Base-by-base conservation (phyloP, 2,113 vertebrate species). In the Mungos mungo region DNA sequence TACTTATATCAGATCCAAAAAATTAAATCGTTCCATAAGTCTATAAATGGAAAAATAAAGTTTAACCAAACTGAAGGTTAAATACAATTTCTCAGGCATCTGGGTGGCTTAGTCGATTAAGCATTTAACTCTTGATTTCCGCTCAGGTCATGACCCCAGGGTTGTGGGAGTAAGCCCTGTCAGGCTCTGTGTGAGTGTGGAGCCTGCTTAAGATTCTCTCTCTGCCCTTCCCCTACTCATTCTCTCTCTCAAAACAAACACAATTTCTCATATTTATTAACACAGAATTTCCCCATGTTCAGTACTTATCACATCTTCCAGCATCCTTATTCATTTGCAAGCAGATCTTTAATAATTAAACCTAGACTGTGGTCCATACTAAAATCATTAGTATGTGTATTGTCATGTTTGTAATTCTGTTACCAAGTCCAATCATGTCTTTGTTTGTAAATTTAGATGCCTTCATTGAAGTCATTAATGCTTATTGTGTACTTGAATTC, bases 331-430 rank as follows among this genome's bases (percentile, higher is more conserved):
- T 72, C 14, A 72, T 68, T 84, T 88, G 13, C 13, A 88, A 92
- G 74, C 63, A 68, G 15, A 93, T 83, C 38, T 95, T 88, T 38
- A 72, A 83, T 82, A 94, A 96, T 66, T 71, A 95, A 90, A 72
- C 18, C 50, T 85, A 38, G 35, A 79, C 27, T 77, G 68, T 81
- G 18, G 15, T 90, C 13, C 52, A 63, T 54, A 79, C 8, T 69
- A 88, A 92, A 97, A 76, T 88, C 10, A 93, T 86, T 74, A 86
- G 86, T 25, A 79, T 50, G 41, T 65, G 13, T 41, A 57, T 10
- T 80, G 5, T 68, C n/a, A 69, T 71, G 21, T 90, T 93, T 72
- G 33, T 41, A 85, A 84, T 71, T 93, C 54, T 79, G 18, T 95
- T 71, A 95, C 52, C 60, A 88, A 66, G 45, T 63, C 25, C 82